These are phyloP conservation scores for Morphnarchus princeps DNA, from an alignment of 2,113 vertebrate genomes.

Conservation along the genomic window DNA sequence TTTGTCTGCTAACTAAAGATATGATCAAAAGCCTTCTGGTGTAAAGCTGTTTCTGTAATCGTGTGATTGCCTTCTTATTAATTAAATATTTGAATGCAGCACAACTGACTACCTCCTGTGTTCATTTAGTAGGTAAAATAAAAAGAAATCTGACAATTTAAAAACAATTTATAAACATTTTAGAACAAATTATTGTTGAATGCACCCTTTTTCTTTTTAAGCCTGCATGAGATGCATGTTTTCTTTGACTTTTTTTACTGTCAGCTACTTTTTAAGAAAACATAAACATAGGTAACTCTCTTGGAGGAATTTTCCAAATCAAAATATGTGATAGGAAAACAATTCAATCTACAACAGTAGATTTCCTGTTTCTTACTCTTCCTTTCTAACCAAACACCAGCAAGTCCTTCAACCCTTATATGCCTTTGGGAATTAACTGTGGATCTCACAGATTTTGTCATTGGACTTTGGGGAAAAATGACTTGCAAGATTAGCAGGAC, in stretches of 20 bases:
- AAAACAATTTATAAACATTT: background rate
- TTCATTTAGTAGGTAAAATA: background rate
- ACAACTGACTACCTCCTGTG: background rate
- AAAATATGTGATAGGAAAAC: background rate
- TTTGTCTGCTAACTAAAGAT: background rate
- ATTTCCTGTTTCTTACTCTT: background rate
- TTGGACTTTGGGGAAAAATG: background rate
- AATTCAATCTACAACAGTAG: background rate
- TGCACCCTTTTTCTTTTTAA: background rate
- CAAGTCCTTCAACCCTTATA: background rate
- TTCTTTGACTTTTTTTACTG: background rate
- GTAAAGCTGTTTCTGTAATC: background rate
- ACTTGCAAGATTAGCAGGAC: slow-evolving; percentile 4
- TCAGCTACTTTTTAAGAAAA: background rate
- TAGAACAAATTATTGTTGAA: background rate
- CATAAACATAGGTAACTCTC: background rate
- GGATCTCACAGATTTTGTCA: background rate
- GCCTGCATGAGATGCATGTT: background rate
- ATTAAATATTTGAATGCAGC: background rate
- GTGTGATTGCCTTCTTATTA: background rate
- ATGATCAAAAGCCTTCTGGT: background rate
- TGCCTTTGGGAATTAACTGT: background rate
- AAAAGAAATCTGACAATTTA: background rate
- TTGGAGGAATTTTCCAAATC: background rate
- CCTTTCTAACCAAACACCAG: background rate